Evolutionary conservation across 2,113 vertebrate genomes (phyloP), one percentile per base, ranked within the genome.

Genomic region (Pluvialis apricaria): DNA sequence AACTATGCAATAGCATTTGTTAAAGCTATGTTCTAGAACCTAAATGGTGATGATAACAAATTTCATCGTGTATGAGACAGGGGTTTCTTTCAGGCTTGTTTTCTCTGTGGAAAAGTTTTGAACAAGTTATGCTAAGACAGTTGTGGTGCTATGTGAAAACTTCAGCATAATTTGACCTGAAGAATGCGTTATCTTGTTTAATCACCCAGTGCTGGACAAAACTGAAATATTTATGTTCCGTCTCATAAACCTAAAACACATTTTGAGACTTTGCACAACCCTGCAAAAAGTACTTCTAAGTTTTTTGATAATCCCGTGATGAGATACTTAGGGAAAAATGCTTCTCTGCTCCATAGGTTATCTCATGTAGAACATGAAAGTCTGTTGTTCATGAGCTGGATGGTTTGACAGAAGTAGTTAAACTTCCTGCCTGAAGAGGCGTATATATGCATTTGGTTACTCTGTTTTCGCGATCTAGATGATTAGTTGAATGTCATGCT

Each of bases 61-160:
- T 92, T 47, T 69, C 26, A 26, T 49, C 28, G 5, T 36, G 14
- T 52, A 9, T 25, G 31, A 57, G 17, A 44, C 3, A 13, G 7
- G 2, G 2, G 1, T 40, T 45, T 44, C 65, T 84, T 81, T 82
- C 28, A 13, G 16, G 68, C 57, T 60, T 52, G 7, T 4, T 44
- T 79, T 5, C 13, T 32, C 68, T 55, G 17, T 90, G 47, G 58
- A 49, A 55, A n/a, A 47, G 26, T 88, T 82, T 65, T 69, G 36
- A 82, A 13, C 8, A 26, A 7, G 20, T 79, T 89, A 28, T 49
- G 34, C 22, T 51, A 29, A 64, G 65, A 76, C 11, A 64, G 15
- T 78, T 86, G 4, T 0, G 5, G 12, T 66, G 36, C 47, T 55
- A 7, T 0, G 0, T 87, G 57, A 72, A 87, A 55, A 21, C 34